Base-by-base conservation (phyloP, 2,113 vertebrate genomes). In the Alligator sinensis region DNA sequence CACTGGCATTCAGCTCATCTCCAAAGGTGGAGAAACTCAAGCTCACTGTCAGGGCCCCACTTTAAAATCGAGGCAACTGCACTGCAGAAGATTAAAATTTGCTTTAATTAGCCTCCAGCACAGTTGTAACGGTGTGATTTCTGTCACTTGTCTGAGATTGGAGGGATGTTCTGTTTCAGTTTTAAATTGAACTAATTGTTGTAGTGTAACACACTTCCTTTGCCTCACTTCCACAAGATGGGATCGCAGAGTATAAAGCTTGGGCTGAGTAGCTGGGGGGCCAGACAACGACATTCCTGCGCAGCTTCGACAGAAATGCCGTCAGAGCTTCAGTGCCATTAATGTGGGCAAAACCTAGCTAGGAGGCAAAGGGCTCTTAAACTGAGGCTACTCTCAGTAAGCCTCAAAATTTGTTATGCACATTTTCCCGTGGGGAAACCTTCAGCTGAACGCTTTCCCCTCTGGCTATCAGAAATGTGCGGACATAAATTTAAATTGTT, bases 21-120 rank as follows among this genome's bases (percentile, higher is more conserved):
- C 81, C 80, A 83, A 82, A 91, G 86, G 85, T 93, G 91, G 90
- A 91, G 93, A 63, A 58, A 1, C 94, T 96, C 30, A 88, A 63
- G 77, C 83, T 77, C 1, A 0, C 87, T 84, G 91, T 89, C 57
- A 93, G 91, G 92, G 92, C 83, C 76, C 86, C 76, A 55, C 84
- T 96, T 93, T 55, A 68, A 28, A 34, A 34, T 34, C 9, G 81
- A 80, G 84, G 93, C 94, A 84, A 94, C 91, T 91, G 95, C 91
- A 80, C 88, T 4, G 5, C 88, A 92, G 92, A 94, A 0, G 59
- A 90, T 59, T 14, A 0, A 61, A 47, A 77, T 79, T 75, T 70
- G 66, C n/a, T 68, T 66, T 95, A 94, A 96, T 96, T 92, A 88
- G 87, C 57, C 77, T 79, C 21, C n/a, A 74, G 95, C 38, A 92